Evolutionary conservation across 1,140 invertebrate genomes (phyloP).

Genomic region (Augochlora pura): DNA sequence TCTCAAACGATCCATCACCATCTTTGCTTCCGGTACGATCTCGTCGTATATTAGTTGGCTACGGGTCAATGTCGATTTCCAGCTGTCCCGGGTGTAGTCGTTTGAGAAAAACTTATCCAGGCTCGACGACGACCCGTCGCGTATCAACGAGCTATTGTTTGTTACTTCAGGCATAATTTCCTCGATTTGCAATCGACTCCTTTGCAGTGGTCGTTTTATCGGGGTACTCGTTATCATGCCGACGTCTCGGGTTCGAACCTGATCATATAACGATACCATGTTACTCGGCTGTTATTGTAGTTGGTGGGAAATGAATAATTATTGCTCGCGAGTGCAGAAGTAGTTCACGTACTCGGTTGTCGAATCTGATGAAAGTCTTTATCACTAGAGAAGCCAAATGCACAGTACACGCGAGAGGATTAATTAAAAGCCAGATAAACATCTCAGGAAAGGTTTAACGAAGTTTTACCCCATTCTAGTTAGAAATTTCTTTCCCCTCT

Average conservation of each 20-base stretch:
- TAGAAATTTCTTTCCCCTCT: too few relatives aligned
- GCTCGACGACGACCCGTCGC: conserved; percentile 10
- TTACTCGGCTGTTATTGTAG: not conserved
- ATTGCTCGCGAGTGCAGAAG: too few relatives aligned
- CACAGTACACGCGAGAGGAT: too few relatives aligned
- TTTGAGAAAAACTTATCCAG: conserved; percentile 25
- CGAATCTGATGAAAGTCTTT: too few relatives aligned
- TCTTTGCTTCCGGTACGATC: conserved; percentile 34
- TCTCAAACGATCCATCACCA: conserved; percentile 35
- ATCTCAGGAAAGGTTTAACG: too few relatives aligned
- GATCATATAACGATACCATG: conserved; percentile 5
- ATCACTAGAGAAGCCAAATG: too few relatives aligned
- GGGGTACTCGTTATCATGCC: conserved; percentile 73
- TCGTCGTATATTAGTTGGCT: conserved; percentile 44
- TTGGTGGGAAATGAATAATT: too few relatives aligned
- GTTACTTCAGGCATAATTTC: conserved; percentile 55
- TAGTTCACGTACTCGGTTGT: too few relatives aligned
- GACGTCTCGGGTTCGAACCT: conserved; percentile 67
- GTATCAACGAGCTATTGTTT: conserved; percentile 13
- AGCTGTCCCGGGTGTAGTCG: conserved; percentile 36
- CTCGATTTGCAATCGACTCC: conserved; percentile 52
- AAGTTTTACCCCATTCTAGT: too few relatives aligned
- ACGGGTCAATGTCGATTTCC: conserved; percentile 39
- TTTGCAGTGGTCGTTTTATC: conserved; percentile 54
- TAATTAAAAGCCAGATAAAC: too few relatives aligned